A percentile compares a stretch with the other conserved stretches of the same genome.
Evolutionary conservation across 2,888 invertebrate species (phyloP).

Genomic region (Idaea dimidiata): DNA sequence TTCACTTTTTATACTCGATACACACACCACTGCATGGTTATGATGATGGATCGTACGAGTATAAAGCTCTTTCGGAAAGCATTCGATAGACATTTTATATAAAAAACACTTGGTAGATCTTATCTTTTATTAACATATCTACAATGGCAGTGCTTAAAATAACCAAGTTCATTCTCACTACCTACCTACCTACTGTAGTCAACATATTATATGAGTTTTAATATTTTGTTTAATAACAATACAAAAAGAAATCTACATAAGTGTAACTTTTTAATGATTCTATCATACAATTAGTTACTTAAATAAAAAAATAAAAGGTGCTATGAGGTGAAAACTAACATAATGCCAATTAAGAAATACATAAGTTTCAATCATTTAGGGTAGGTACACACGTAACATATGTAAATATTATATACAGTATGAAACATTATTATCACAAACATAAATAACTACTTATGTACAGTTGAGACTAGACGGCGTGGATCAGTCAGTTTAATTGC

Average conservation of each 20-base stretch:
- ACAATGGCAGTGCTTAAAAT: slow-evolving; percentile 73
- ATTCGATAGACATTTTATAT: not conserved
- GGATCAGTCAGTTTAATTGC: too few relatives aligned
- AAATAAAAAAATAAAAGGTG: not conserved
- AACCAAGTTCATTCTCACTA: slow-evolving; percentile 26
- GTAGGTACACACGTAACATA: slow-evolving; percentile 15
- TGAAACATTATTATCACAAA: slow-evolving; percentile 15
- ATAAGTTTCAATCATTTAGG: slow-evolving; percentile 10
- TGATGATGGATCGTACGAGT: not conserved
- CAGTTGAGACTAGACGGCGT: too few relatives aligned
- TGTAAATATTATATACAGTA: slow-evolving; percentile 37
- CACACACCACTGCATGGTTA: too few relatives aligned
- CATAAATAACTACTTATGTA: not conserved
- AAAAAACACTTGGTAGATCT: slow-evolving; percentile 22
- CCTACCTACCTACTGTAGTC: slow-evolving; percentile 10
- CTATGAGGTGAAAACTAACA: not conserved
- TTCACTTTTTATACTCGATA: too few relatives aligned
- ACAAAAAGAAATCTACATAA: slow-evolving; percentile 1
- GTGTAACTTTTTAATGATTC: not conserved
- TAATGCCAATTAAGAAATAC: not conserved
- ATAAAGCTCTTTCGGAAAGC: not conserved
- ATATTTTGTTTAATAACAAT: slow-evolving; percentile 6
- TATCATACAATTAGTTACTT: slow-evolving; percentile 3
- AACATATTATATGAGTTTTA: slow-evolving; percentile 6
- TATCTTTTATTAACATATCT: slow-evolving; percentile 57